A percentile compares a stretch with the other conserved stretches of the same genome.
Evolutionary conservation across 2,888 invertebrate species (phyloP).

Genomic region (Halictus quadricinctus): DNA sequence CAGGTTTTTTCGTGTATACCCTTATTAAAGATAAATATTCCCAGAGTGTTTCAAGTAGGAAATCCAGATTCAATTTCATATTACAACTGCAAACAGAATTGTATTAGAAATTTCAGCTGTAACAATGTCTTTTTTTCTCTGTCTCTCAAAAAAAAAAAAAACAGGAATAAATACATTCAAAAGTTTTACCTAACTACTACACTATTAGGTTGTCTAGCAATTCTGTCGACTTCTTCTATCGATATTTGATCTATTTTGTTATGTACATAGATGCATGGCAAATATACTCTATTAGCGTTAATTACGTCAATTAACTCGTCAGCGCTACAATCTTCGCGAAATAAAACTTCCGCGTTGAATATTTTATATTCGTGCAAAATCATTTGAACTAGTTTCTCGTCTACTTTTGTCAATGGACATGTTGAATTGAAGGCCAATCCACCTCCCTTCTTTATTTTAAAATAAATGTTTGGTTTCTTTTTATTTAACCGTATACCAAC

Average conservation of each 20-base stretch:
- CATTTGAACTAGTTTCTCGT: slow-evolving; percentile 98
- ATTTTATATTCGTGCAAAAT: slow-evolving; percentile 99
- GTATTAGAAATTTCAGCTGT: slow-evolving; percentile 21
- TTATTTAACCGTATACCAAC: slow-evolving; percentile 99
- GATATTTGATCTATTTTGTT: slow-evolving; percentile 99
- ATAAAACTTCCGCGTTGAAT: slow-evolving; percentile 96
- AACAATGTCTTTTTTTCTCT: not conserved
- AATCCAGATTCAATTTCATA: slow-evolving; percentile 99
- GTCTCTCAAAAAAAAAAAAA: not conserved
- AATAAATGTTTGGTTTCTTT: slow-evolving; percentile 98
- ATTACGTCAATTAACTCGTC: slow-evolving; percentile 99
- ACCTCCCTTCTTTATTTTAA: slow-evolving; percentile 98
- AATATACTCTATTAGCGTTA: slow-evolving; percentile 94
- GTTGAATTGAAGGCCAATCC: slow-evolving; percentile 99
- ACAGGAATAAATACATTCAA: not conserved
- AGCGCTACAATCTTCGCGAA: slow-evolving; percentile 96
- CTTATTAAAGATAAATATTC: slow-evolving; percentile 96
- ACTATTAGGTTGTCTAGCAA: slow-evolving; percentile 93
- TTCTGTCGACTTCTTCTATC: slow-evolving; percentile 98
- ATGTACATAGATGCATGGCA: slow-evolving; percentile 99
- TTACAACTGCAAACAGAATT: slow-evolving; percentile 91
- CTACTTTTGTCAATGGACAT: slow-evolving; percentile 94
- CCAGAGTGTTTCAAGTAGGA: slow-evolving; percentile 95
- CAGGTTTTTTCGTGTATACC: slow-evolving; percentile 99
- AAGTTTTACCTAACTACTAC: slow-evolving; percentile 93